These are phyloP conservation scores for Coenonympha arcania DNA, from an alignment of 2,888 invertebrate genomes.

Conservation along the genomic window DNA sequence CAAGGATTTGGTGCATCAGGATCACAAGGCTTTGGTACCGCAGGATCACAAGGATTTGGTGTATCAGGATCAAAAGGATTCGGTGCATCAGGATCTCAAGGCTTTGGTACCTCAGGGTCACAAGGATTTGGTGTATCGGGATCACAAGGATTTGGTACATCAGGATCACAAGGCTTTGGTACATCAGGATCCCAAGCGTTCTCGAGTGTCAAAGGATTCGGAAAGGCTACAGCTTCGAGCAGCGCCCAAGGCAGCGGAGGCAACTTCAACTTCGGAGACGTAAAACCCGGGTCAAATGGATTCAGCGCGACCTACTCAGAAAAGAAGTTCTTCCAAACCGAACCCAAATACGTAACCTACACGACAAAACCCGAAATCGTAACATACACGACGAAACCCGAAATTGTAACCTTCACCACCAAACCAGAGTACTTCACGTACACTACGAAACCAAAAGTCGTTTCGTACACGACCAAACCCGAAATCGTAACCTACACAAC, in stretches of 20 bases:
- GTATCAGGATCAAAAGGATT: no score
- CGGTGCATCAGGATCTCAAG: no score
- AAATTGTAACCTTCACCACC: conserved; percentile 32
- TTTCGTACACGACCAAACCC: conserved; percentile 52
- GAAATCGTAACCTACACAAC: conserved; percentile 51
- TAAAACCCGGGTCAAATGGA: conserved; percentile 53
- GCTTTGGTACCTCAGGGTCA: no score
- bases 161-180: no score
- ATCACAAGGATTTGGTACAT: no score
- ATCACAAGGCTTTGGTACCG: no score
- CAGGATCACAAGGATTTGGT: no score
- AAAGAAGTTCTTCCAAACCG: conserved; percentile 56
- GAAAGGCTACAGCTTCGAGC: conserved; percentile 30
- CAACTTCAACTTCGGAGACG: conserved; percentile 37
- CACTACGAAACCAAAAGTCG: conserved; percentile 38
- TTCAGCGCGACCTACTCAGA: conserved; percentile 55
- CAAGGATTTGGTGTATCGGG: no score
- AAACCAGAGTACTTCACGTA: conserved; percentile 34
- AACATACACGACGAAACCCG: conserved; percentile 34
- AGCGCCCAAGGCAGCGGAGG: conserved; percentile 26
- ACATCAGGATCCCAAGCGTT: not conserved
- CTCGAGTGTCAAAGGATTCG: conserved; percentile 7
- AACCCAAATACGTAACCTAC: conserved; percentile 40
- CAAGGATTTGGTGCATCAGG: no score
- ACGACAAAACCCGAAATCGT: conserved; percentile 43